phyloP scores from a whole-genome alignment of 1,140 invertebrate species.

The Drosophila prosaltans region DNA sequence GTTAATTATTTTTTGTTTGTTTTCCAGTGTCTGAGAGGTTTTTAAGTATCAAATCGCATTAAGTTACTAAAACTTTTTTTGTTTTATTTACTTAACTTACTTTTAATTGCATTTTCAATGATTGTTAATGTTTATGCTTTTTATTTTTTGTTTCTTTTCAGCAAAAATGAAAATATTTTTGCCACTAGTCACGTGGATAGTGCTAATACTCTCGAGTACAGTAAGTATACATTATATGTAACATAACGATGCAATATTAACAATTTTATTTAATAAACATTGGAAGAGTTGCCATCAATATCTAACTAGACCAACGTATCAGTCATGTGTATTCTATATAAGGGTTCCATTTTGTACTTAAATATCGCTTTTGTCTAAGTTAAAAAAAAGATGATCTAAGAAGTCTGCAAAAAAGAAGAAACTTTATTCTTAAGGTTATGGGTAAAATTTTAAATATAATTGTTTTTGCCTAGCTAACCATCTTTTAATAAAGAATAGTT shows the following conservation, averaged over 20 bases:
- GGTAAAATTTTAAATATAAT: slow-evolving; percentile 18
- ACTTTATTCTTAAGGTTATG: slow-evolving; percentile 17
- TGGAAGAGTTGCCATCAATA: no score
- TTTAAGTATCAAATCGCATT: slow-evolving; percentile 71
- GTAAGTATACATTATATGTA: slow-evolving; percentile 82
- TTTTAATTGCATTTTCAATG: slow-evolving; percentile 59
- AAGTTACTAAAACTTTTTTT: slow-evolving; percentile 45
- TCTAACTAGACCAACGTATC: no score
- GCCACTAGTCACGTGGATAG: slow-evolving; percentile 88
- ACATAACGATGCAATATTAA: slow-evolving; percentile 8
- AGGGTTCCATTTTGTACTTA: no score
- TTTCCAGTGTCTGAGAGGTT: slow-evolving; percentile 28
- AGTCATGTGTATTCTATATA: no score
- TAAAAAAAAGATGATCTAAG: no score
- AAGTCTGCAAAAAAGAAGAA: no score
- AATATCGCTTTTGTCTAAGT: no score
- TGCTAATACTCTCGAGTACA: slow-evolving; percentile 86
- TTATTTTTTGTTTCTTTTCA: slow-evolving; percentile 83
- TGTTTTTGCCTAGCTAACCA: not conserved
- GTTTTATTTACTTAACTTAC: slow-evolving; percentile 43
- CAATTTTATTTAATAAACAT: slow-evolving; percentile 15
- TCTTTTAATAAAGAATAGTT: no score
- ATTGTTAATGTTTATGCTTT: slow-evolving; percentile 49
- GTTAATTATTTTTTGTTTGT: slow-evolving; percentile 73
- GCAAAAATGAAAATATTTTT: slow-evolving; percentile 90